Conservation (phyloP, 37 sponge, comb jelly and placozoan species). For the Beroe forskalii region DNA sequence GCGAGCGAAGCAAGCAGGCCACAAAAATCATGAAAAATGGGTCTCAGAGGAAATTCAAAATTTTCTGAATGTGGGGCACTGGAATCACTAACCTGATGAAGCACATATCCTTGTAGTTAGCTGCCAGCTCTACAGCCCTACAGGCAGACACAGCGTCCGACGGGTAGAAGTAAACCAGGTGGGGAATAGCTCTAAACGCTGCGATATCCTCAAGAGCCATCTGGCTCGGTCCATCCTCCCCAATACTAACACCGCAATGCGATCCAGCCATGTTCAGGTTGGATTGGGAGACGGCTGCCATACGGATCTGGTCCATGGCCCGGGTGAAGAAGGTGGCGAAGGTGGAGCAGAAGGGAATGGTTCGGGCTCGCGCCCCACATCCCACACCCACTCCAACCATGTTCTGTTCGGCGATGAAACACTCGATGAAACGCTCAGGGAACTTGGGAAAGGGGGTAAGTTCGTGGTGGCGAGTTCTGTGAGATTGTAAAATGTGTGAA, state of each 20-base stretch:
- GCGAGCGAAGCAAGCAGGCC: too few relatives aligned
- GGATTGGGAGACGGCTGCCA: conserved; percentile 98
- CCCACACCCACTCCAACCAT: conserved; percentile 93
- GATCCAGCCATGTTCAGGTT: conserved; percentile 91
- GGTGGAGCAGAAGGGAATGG: conserved; percentile 87
- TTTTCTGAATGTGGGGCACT: too few relatives aligned
- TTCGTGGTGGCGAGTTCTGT: not conserved
- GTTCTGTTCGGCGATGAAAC: conserved; percentile 99
- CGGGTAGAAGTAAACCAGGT: conserved; percentile 90
- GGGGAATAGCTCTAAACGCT: conserved; percentile 87
- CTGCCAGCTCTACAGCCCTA: conserved; percentile 97
- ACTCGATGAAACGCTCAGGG: conserved; percentile 92
- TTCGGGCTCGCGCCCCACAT: conserved; percentile 80
- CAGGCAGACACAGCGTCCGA: conserved; percentile 92
- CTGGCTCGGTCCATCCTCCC: conserved; percentile 99
- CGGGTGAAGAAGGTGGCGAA: conserved; percentile 98
- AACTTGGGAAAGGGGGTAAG: conserved; percentile 65
- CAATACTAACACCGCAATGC: conserved; percentile 72
- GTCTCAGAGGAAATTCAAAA: too few relatives aligned
- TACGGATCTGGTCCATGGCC: conserved; percentile 96
- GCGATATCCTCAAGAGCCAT: conserved; percentile 99
- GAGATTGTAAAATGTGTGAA: not conserved
- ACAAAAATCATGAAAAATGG: too few relatives aligned
- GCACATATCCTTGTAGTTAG: conserved; percentile 84
- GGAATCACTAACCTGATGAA: too few relatives aligned